phyloP scores from a whole-genome alignment of 2,888 invertebrate species.

The Hypsopygia costalis region DNA sequence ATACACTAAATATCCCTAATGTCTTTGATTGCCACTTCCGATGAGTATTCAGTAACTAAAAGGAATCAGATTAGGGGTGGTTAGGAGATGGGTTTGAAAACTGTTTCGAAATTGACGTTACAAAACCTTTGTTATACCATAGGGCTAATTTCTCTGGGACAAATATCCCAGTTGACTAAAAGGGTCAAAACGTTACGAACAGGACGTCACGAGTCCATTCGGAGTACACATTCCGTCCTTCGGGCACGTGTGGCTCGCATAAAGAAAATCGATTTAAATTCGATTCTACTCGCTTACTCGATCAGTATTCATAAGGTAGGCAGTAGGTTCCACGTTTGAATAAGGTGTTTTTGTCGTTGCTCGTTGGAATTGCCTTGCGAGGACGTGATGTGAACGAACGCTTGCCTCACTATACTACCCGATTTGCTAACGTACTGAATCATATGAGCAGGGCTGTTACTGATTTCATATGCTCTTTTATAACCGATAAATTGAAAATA shows the following conservation, averaged over 20 bases:
- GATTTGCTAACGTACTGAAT: background rate
- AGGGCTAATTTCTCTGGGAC: too few species aligned
- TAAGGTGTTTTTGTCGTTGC: constrained; percentile 65
- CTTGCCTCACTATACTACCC: constrained; percentile 4
- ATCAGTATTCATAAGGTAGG: constrained; percentile 71
- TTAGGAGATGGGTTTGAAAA: too few species aligned
- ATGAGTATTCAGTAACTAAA: too few species aligned
- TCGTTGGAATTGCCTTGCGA: constrained; percentile 61
- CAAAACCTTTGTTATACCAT: too few species aligned
- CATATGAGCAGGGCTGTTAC: background rate
- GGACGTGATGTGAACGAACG: constrained; percentile 59
- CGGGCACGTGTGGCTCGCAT: constrained; percentile 49
- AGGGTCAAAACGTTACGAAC: constrained; percentile 19
- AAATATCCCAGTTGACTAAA: too few species aligned
- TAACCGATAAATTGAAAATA: too few species aligned
- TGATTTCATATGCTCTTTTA: background rate
- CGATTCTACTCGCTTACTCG: constrained; percentile 43
- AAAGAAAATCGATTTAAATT: constrained; percentile 57
- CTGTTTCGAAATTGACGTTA: too few species aligned
- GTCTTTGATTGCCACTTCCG: too few species aligned
- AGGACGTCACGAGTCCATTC: constrained; percentile 35
- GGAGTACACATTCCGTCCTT: constrained; percentile 41
- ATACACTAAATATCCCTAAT: too few species aligned
- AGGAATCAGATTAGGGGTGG: too few species aligned
- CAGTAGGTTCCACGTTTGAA: constrained; percentile 44